Percentiles rank a stretch among this genome's conserved stretches.
Evolutionary conservation across 2,113 vertebrate species (phyloP).

Genomic region (Nyctibius bracteatus): DNA sequence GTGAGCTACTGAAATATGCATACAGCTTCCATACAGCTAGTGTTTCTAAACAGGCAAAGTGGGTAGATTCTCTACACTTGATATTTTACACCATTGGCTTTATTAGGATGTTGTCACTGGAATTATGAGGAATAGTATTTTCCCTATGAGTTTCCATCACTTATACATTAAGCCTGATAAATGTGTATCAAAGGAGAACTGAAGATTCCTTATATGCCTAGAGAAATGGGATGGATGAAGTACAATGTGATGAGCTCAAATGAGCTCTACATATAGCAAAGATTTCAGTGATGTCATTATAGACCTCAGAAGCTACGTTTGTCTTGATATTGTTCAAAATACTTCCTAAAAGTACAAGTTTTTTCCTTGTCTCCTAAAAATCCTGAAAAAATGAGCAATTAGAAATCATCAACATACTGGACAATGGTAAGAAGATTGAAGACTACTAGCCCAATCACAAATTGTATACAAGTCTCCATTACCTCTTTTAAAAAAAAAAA

Average conservation of each 20-base stretch:
- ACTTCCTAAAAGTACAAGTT: background rate
- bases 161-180: background rate
- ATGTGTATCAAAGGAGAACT: background rate
- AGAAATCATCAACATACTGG: background rate
- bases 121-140: background rate
- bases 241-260: background rate
- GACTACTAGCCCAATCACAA: background rate
- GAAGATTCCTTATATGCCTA: background rate
- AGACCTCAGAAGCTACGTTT: background rate
- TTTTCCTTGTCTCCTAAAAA: background rate
- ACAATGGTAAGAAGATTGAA: background rate
- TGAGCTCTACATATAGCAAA: background rate
- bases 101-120: background rate
- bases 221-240: background rate
- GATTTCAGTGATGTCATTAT: background rate
- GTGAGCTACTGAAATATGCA: background rate
- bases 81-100: background rate
- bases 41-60: background rate
- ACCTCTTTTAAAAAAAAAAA: background rate
- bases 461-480: background rate
- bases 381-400: background rate
- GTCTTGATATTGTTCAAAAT: background rate
- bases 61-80: background rate
- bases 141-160: background rate
- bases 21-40: background rate